Evolutionary conservation across 2,113 vertebrate species (phyloP).

Genomic region (Sphaerodactylus townsendi): DNA sequence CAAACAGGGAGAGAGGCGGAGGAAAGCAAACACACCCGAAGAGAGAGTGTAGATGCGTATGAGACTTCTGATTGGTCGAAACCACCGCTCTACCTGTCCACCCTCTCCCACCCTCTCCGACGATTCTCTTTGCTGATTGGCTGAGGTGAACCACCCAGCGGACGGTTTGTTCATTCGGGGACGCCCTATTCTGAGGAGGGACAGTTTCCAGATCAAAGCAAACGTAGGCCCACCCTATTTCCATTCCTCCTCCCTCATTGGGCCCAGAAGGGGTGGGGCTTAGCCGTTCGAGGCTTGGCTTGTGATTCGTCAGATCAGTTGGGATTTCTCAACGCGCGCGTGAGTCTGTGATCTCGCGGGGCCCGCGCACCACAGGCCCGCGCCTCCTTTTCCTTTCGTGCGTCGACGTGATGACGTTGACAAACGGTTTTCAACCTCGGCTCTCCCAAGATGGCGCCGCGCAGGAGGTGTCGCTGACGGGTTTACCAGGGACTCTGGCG

Average conservation of each 20-base stretch:
- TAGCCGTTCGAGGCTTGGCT: too few relatives aligned
- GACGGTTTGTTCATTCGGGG: too few relatives aligned
- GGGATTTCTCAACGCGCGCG: too few relatives aligned
- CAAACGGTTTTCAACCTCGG: neutral
- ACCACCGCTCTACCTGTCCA: too few relatives aligned
- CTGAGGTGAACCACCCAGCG: neutral
- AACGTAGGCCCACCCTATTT: too few relatives aligned
- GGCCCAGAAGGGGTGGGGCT: neutral
- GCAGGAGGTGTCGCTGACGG: constrained; percentile 35
- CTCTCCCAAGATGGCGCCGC: constrained; percentile 62
- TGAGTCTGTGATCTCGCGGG: neutral
- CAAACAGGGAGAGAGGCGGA: neutral
- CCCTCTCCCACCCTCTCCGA: neutral
- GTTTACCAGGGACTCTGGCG: neutral
- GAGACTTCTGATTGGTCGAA: neutral
- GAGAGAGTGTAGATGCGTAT: neutral
- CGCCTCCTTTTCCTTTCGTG: accelerated
- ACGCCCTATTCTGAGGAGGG: neutral
- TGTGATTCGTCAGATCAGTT: too few relatives aligned
- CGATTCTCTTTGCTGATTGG: constrained; percentile 19
- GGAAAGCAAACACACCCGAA: neutral
- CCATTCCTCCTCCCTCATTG: too few relatives aligned
- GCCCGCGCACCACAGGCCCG: accelerated
- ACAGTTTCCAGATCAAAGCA: neutral
- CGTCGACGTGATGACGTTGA: constrained; percentile 22